Percentiles rank a stretch among this genome's conserved stretches.
These are phyloP conservation scores for Rhabdophis nuchalis DNA, from an alignment of 2,797 vertebrate species.

Conservation along the genomic window DNA sequence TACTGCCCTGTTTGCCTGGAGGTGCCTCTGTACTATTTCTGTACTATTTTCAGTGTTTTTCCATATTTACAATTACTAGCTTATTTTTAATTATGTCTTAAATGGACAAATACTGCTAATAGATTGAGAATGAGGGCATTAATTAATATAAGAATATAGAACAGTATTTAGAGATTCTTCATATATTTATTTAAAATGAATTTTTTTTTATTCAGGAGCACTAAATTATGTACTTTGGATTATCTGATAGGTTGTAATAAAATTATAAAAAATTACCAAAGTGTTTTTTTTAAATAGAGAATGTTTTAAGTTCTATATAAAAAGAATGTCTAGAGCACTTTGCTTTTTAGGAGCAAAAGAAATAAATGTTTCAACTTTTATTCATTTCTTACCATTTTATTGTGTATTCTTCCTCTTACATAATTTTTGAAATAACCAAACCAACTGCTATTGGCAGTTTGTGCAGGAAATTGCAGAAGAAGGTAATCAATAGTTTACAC, in stretches of 20 bases:
- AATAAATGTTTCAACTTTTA: background rate
- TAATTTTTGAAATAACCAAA: background rate
- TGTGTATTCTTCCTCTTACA: background rate
- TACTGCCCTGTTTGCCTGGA: background rate
- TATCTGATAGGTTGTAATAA: background rate
- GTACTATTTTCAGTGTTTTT: background rate
- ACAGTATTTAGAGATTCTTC: background rate
- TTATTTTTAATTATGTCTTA: background rate
- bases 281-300: background rate
- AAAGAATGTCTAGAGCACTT: background rate
- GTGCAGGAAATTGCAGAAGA: background rate
- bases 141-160: background rate
- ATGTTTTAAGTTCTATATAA: background rate
- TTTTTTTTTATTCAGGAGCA: background rate
- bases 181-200: background rate
- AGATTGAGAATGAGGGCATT: background rate
- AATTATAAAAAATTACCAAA: background rate
- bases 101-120: background rate
- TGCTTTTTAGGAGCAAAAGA: background rate
- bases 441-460: background rate
- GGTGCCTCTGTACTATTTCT: background rate
- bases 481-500: background rate
- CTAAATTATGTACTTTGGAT: background rate
- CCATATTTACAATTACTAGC: background rate
- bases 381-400: background rate